These are phyloP conservation scores for Orycteropus afer DNA, from an alignment of 2,113 vertebrate genomes.

Conservation along the genomic window DNA sequence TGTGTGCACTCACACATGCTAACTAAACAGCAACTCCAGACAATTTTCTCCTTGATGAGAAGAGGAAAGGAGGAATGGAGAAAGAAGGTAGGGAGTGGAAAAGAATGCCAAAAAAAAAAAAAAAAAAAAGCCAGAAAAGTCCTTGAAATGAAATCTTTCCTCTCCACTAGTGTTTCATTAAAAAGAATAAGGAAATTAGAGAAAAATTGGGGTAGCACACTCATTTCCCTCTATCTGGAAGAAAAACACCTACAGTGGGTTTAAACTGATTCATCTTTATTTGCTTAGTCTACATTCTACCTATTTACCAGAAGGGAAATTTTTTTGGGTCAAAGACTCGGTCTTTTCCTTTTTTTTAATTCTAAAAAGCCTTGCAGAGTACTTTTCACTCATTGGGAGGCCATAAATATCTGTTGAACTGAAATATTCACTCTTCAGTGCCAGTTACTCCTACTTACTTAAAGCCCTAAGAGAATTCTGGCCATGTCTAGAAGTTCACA, in stretches of 20 bases:
- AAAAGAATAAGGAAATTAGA: neutral
- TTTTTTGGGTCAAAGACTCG: neutral
- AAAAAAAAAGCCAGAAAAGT: neutral
- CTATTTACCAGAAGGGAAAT: neutral
- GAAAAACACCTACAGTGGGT: neutral
- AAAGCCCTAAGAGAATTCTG: neutral
- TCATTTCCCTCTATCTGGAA: neutral
- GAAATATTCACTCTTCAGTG: neutral
- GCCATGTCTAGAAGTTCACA: accelerated
- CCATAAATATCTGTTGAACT: neutral
- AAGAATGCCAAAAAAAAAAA: neutral
- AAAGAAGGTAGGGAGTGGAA: neutral
- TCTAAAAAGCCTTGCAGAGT: neutral
- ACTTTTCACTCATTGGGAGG: neutral
- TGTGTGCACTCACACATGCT: neutral
- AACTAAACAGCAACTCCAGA: neutral
- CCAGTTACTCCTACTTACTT: neutral
- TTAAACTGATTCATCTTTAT: too few relatives aligned
- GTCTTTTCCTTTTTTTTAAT: neutral
- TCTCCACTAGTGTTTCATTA: neutral
- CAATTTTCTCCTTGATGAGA: neutral
- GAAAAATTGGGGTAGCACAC: neutral
- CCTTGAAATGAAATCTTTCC: neutral
- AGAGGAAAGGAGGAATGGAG: neutral
- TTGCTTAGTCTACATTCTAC: accelerated